Evolutionary conservation across 2,797 vertebrate species (phyloP).

Genomic region (Poeciliopsis turneri): DNA sequence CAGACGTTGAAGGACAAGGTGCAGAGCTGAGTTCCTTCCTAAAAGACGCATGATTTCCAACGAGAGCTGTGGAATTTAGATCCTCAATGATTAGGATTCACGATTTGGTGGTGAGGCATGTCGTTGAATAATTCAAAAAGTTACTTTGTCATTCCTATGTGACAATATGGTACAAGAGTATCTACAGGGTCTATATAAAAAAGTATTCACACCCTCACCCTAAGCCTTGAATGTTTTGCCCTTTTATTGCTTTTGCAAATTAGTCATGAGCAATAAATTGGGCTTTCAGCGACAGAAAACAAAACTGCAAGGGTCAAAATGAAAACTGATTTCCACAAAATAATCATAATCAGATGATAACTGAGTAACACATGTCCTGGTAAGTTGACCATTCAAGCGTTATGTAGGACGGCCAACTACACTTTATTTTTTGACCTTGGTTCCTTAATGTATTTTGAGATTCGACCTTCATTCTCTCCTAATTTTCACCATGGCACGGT

Average conservation of each 20-base stretch:
- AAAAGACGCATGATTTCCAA: background rate
- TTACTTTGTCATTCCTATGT: background rate
- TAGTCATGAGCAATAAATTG: background rate
- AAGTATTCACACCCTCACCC: background rate
- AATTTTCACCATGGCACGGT: too few species aligned
- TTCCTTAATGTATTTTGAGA: too few species aligned
- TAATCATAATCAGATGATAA: background rate
- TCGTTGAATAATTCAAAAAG: background rate
- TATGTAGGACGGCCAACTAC: background rate
- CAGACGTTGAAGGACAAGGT: constrained; percentile 53
- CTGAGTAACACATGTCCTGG: too few species aligned
- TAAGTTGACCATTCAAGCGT: background rate
- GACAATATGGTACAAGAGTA: background rate
- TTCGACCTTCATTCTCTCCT: too few species aligned
- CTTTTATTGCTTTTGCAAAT: background rate
- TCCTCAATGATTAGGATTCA: background rate
- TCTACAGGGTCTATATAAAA: background rate
- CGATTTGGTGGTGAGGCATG: background rate
- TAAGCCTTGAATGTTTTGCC: background rate
- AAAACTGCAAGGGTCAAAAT: background rate
- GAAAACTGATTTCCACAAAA: background rate
- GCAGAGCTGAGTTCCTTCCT: constrained; percentile 2
- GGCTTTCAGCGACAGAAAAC: background rate
- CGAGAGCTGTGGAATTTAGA: background rate
- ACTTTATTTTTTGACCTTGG: background rate